phyloP scores from a whole-genome alignment of 2,797 vertebrate species.

The Epinephelus coioides region DNA sequence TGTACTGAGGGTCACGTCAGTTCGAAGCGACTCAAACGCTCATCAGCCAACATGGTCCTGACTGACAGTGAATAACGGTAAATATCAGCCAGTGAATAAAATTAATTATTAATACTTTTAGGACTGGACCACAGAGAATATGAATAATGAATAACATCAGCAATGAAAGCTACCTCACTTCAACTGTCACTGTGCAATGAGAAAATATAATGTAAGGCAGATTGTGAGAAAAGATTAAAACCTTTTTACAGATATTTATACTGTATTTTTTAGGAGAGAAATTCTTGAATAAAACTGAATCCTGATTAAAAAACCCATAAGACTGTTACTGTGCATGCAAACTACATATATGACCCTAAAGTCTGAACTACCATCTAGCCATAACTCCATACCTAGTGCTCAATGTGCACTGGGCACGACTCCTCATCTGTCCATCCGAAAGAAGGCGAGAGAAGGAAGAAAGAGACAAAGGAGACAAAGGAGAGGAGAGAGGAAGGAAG shows the following conservation, averaged over 20 bases:
- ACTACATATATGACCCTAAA: constrained; percentile 24
- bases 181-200: background rate
- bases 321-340: background rate
- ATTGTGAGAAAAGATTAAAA: background rate
- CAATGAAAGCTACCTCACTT: background rate
- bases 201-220: background rate
- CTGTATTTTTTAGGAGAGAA: no score
- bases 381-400: constrained; percentile 92
- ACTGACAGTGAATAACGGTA: background rate
- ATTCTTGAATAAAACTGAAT: no score
- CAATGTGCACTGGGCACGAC: constrained; percentile 96
- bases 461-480: constrained; percentile 55
- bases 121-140: background rate
- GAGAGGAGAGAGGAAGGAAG: constrained; percentile 66
- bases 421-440: constrained; percentile 91
- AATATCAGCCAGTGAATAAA: constrained; percentile 1
- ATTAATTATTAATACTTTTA: constrained; percentile 22
- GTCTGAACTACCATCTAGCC: constrained; percentile 63
- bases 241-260: no score
- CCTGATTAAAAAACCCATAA: no score
- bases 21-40: background rate
- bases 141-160: constrained; percentile 9
- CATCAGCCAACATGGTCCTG: background rate
- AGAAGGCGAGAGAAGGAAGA: constrained; percentile 81
- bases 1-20: background rate